A percentile compares a stretch with the other conserved stretches of the same genome.
These are phyloP conservation scores for Myiagra hebetior DNA, from an alignment of 2,113 vertebrate genomes.

Conservation along the genomic window DNA sequence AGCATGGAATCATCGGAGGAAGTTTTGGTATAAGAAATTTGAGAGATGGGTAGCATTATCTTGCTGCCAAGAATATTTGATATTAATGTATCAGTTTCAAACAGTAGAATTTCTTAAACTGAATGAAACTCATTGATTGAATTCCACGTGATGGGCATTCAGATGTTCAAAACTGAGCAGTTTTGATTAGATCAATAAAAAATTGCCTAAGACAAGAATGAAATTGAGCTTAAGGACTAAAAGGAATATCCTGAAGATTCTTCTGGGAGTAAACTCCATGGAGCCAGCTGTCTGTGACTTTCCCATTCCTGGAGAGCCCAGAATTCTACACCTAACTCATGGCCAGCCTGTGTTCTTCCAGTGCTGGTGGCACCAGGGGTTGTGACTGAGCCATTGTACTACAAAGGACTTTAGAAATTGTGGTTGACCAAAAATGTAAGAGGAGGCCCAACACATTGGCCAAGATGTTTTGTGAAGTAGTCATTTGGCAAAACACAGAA, in stretches of 20 bases:
- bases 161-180: not conserved
- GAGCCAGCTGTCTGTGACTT: not conserved
- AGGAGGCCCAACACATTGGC: not conserved
- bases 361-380: not conserved
- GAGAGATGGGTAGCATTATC: not conserved
- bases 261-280: not conserved
- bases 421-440: not conserved
- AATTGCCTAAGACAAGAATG: not conserved
- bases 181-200: not conserved
- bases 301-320: not conserved
- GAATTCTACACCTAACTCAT: not conserved
- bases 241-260: not conserved
- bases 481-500: constrained; percentile 7
- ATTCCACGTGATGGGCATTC: not conserved
- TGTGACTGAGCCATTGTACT: not conserved
- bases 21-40: not conserved
- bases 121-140: not conserved
- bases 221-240: not conserved
- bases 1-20: not conserved
- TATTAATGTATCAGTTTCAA: not conserved
- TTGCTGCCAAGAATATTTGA: not conserved
- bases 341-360: not conserved
- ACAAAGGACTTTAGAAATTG: not conserved
- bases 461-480: not conserved
- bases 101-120: not conserved